Evolutionary conservation across 2,113 vertebrate genomes (phyloP).

Genomic region (Ondatra zibethicus): DNA sequence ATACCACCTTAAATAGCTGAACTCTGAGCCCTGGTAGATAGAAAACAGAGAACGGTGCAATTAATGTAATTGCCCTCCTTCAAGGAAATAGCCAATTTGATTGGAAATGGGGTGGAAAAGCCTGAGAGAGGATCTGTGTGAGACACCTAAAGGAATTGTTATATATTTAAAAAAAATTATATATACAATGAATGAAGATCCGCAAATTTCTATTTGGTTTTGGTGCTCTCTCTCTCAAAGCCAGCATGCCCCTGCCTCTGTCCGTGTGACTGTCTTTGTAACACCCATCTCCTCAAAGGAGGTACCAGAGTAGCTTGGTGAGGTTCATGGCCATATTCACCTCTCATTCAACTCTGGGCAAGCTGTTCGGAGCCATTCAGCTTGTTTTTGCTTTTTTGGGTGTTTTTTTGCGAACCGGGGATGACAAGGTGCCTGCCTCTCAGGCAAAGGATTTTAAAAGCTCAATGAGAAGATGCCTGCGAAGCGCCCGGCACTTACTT

Average conservation of each 20-base stretch:
- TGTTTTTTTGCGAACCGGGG: slow-evolving; percentile 33
- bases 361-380: background rate
- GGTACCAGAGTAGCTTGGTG: background rate
- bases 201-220: background rate
- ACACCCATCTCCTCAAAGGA: background rate
- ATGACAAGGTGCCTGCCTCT: slow-evolving; percentile 5
- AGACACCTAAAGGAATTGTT: slow-evolving; percentile 49
- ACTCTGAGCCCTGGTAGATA: background rate
- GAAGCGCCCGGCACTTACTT: background rate
- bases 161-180: background rate
- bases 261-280: background rate
- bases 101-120: slow-evolving; percentile 71
- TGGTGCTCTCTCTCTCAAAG: background rate
- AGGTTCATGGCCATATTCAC: background rate
- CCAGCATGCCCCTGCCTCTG: background rate
- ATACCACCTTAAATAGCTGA: slow-evolving; percentile 59
- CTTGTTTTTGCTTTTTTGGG: slow-evolving; percentile 40
- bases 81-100: slow-evolving; percentile 68
- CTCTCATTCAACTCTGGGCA: background rate
- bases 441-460: background rate
- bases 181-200: background rate
- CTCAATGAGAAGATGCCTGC: slow-evolving; percentile 5
- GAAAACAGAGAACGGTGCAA: slow-evolving; percentile 70
- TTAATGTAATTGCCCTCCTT: slow-evolving; percentile 61
- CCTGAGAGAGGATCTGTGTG: slow-evolving; percentile 22